These are phyloP conservation scores for Lethrus apterus DNA, from an alignment of 1,140 invertebrate genomes.

Conservation along the genomic window DNA sequence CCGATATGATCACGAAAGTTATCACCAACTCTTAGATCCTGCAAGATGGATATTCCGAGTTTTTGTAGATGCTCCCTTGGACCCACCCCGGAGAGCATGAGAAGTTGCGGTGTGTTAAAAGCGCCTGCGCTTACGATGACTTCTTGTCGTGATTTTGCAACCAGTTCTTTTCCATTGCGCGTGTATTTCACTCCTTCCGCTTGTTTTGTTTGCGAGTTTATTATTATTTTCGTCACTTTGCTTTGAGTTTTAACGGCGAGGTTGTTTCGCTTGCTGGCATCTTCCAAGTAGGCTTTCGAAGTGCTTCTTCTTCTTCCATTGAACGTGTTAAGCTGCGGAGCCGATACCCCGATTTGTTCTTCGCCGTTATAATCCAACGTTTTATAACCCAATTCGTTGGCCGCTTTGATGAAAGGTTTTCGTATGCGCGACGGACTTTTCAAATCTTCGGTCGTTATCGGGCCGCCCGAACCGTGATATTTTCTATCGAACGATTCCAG, in stretches of 20 bases:
- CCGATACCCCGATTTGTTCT: slow-evolving; percentile 53
- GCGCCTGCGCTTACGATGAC: slow-evolving; percentile 64
- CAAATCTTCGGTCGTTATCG: slow-evolving; percentile 47
- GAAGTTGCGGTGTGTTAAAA: slow-evolving; percentile 67
- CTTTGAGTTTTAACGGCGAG: slow-evolving; percentile 40
- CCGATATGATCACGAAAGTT: slow-evolving; percentile 51
- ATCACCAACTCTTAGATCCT: slow-evolving; percentile 47
- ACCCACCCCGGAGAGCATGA: slow-evolving; percentile 73
- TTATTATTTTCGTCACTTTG: slow-evolving; percentile 7
- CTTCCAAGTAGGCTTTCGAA: slow-evolving; percentile 56
- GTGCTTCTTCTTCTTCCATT: slow-evolving; percentile 60
- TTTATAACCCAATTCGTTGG: slow-evolving; percentile 47
- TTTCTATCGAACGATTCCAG: slow-evolving; percentile 47
- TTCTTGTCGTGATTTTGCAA: slow-evolving; percentile 52
- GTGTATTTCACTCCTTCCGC: slow-evolving; percentile 38
- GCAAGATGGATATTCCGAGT: slow-evolving; percentile 33
- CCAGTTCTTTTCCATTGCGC: slow-evolving; percentile 39
- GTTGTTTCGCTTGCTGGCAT: slow-evolving; percentile 21
- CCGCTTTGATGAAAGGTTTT: slow-evolving; percentile 47
- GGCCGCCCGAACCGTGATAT: slow-evolving; percentile 49
- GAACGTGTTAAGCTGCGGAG: slow-evolving; percentile 58
- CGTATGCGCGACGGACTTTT: not conserved
- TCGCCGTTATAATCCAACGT: slow-evolving; percentile 53
- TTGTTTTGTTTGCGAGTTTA: slow-evolving; percentile 7
- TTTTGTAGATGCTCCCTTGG: slow-evolving; percentile 56